Evolutionary conservation across 2,797 vertebrate species (phyloP).

Genomic region (Sandelia bainsii): DNA sequence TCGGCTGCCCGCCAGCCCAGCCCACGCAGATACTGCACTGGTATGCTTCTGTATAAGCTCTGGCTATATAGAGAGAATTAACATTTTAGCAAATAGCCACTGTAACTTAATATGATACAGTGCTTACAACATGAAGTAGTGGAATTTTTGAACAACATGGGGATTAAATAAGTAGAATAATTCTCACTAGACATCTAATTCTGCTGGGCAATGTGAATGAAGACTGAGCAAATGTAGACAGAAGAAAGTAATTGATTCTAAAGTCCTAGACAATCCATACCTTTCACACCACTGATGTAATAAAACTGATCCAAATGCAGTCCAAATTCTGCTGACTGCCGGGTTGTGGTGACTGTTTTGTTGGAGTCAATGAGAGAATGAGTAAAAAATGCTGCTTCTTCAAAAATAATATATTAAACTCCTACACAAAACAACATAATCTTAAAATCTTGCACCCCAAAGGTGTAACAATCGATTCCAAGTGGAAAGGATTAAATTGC

Average conservation of each 20-base stretch:
- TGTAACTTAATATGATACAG: conserved; percentile 51
- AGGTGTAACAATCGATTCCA: conserved; percentile 81
- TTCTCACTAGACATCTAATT: conserved; percentile 46
- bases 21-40: conserved; percentile 76
- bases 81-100: conserved; percentile 38
- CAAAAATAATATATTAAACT: conserved; percentile 76
- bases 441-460: conserved; percentile 72
- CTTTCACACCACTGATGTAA: conserved; percentile 78
- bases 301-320: conserved; percentile 59
- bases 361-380: conserved; percentile 65
- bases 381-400: conserved; percentile 74
- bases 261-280: conserved; percentile 64
- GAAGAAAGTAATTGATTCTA: conserved; percentile 64
- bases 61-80: conserved; percentile 48
- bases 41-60: conserved; percentile 50
- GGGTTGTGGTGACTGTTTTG: conserved; percentile 53
- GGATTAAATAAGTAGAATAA: conserved; percentile 61
- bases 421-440: conserved; percentile 71
- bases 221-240: conserved; percentile 40
- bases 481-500: conserved; percentile 74
- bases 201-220: conserved; percentile 46
- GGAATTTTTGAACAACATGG: conserved; percentile 40
- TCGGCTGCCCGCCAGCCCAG: conserved; percentile 62
- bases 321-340: conserved; percentile 76
- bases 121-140: conserved; percentile 48